Evolutionary conservation across 1,140 invertebrate species (phyloP).

Genomic region (Halictus rubicundus): DNA sequence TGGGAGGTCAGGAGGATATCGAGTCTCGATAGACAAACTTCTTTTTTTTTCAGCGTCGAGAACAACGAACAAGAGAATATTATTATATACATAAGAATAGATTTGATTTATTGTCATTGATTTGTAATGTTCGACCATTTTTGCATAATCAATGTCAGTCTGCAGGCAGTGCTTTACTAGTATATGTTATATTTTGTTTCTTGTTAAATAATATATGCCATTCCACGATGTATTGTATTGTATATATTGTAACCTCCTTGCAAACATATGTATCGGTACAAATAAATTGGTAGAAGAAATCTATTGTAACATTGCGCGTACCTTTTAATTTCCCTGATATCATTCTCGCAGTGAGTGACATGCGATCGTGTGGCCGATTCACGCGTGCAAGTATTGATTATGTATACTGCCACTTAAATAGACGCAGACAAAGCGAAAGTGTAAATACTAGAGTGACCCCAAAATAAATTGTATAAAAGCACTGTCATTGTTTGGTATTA

Average conservation of each 20-base stretch:
- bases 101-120: slow-evolving; percentile 9
- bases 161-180: slow-evolving; percentile 6
- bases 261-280: slow-evolving; percentile 35
- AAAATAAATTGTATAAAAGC: neutral
- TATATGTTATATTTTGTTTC: slow-evolving; percentile 32
- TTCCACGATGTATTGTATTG: slow-evolving; percentile 27
- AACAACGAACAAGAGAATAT: slow-evolving; percentile 39
- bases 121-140: neutral
- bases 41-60: slow-evolving; percentile 14
- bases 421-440: neutral
- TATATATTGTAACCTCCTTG: slow-evolving; percentile 33
- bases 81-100: slow-evolving; percentile 7
- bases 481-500: neutral
- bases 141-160: slow-evolving; percentile 20
- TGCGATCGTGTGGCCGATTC: neutral
- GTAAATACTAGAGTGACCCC: neutral
- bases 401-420: too few species aligned
- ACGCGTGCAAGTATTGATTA: neutral
- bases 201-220: slow-evolving; percentile 32
- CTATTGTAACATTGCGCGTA: neutral
- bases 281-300: slow-evolving; percentile 38
- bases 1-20: neutral
- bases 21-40: neutral
- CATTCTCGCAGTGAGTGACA: neutral
- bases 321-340: neutral